Evolutionary conservation across 2,888 invertebrate species (phyloP), one percentile per base, ranked within the genome.

Genomic region (Drosophila subquinaria): DNA sequence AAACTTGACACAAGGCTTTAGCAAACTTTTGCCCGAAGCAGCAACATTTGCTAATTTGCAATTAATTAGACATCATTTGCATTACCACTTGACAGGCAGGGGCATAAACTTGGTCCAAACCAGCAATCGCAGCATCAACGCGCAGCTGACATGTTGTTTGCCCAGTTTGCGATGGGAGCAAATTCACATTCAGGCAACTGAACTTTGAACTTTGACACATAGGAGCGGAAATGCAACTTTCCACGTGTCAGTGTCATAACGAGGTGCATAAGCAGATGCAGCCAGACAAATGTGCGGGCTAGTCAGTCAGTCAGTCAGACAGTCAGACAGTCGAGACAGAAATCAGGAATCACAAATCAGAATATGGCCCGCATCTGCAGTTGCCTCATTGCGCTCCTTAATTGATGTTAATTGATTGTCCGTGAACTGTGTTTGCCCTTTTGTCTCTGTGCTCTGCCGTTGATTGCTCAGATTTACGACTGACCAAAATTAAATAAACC

Each of bases 61-160:
- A 82, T 79, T 84, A 86, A 86, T 87, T 87, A 82, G 75, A 78
- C 76, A 71, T 78, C 82, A 86, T 86, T 87, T 86, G 81, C 85
- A 87, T 81, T 77, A 63, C 63, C 74, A 81, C 74, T 63, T 69
- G 71, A 43, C 65, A 62, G 27, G 27, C 27, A 27, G 27, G 47
- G 68, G 50, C 47, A 66, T 64, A 69, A 73, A 76, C 67, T 76
- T 76, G 53, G 55, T 47, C 48, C 27, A 64, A 61, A 8, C 38
- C 57, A 53, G 42, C 23, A 36, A 36, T 57, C 23, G n/a, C 15
- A 35, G 51, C 51, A 13, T 43, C 64, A 62, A 68, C 68, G 76
- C 72, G 64, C 61, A 69, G 48, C 61, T 76, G 76, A 72, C 76
- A 76, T 68, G 69, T 59, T 72, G 69, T 56, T 72, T 43, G 35